Base-by-base conservation (phyloP, 2,888 invertebrate species). In the Tineola bisselliella region DNA sequence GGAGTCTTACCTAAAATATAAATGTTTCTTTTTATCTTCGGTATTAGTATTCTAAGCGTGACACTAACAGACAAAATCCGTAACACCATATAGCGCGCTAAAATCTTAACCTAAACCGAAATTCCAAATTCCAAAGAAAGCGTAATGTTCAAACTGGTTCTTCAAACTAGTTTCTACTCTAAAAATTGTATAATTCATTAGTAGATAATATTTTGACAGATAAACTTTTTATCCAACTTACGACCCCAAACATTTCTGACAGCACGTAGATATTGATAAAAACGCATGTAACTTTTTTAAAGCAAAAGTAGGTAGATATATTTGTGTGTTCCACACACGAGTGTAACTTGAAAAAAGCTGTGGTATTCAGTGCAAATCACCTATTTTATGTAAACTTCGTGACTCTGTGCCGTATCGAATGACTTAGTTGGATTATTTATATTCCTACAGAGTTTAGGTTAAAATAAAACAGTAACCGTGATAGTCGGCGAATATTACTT, bases 331-430 rank as follows among this genome's bases (percentile, higher is more conserved):
- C 48, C 66, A 73, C 79, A 76, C 78, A 79, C 83, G 69, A 69
- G 70, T 66, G 68, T 72, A 73, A 73, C 65, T 65, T 68, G 63
- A 68, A 70, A 81, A 78, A 76, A 76, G 74, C 73, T 69, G 13
- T 74, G 76, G 78, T 75, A 76, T 83, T 83, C 77, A 79, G 75
- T 71, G 76, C 82, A 83, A 84, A 84, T 82, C 82, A 79, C 79
- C 76, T 81, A 84, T 81, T 86, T 87, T 84, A 87, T 86, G 87
- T 84, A 84, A 86, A 87, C 80, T 84, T 83, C 87, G 87, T 87
- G 87, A 86, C 87, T 87, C 73, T 75, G 72, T 69, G 74, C 84
- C 82, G 76, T 87, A 84, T 84, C 81, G 81, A 81, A 86, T 84
- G 84, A 78, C 81, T 84, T 84, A 82, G 77, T 79, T 78, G 79